These are phyloP conservation scores for Lutjanus argentimaculatus DNA, from an alignment of 2,797 vertebrate genomes.

Conservation along the genomic window DNA sequence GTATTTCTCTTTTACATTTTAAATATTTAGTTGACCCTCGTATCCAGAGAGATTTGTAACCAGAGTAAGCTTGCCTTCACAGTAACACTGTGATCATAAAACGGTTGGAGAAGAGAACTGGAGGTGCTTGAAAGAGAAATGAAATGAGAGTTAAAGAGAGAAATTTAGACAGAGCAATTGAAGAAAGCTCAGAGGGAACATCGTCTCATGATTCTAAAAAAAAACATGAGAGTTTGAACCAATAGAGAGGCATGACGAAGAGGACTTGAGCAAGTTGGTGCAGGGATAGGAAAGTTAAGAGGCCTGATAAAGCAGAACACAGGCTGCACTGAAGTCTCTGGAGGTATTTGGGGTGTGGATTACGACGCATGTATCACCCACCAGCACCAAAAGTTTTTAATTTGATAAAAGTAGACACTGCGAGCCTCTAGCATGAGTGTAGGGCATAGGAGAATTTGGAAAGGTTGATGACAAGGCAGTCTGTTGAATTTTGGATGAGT, in stretches of 20 bases:
- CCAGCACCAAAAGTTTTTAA: conserved; percentile 28
- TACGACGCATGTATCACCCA: conserved; percentile 5
- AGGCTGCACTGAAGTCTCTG: conserved; percentile 5
- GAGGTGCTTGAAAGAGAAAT: conserved; percentile 35
- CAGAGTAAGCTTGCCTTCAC: too few relatives aligned
- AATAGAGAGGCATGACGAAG: conserved; percentile 2
- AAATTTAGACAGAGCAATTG: conserved; percentile 26
- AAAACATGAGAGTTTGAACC: not conserved
- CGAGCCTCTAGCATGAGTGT: not conserved
- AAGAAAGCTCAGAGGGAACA: conserved; percentile 6
- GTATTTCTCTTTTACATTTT: conserved; percentile 36
- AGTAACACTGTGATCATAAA: conserved; percentile 34
- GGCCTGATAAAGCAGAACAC: not conserved
- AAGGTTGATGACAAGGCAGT: conserved; percentile 47
- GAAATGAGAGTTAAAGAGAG: conserved; percentile 33
- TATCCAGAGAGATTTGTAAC: too few relatives aligned
- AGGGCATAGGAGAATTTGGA: conserved; percentile 36
- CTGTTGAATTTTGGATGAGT: conserved; percentile 58
- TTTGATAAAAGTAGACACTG: conserved; percentile 35
- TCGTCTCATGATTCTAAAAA: conserved; percentile 19
- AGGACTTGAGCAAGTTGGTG: not conserved
- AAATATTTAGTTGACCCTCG: conserved; percentile 12
- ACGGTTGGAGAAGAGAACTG: conserved; percentile 17
- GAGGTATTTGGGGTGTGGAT: conserved; percentile 6
- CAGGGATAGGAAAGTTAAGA: not conserved